A percentile compares a stretch with the other conserved stretches of the same genome.
Conservation (phyloP, 2,888 invertebrate species). For the Achlya flavicornis region DNA sequence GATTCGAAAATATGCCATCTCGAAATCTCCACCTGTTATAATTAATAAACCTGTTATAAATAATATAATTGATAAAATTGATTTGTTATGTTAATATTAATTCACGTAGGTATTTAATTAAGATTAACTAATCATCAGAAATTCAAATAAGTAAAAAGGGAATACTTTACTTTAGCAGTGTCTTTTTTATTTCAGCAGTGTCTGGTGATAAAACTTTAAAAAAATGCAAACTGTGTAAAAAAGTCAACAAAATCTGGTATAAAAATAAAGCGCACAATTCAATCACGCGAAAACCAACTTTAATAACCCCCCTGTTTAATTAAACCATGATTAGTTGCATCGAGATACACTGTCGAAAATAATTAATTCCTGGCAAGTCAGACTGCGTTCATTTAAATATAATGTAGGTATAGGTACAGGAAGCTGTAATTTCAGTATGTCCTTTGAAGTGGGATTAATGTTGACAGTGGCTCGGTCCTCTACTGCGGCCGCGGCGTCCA, state of each 20-base stretch:
- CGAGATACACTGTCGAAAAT: slow-evolving; percentile 34
- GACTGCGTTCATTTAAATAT: slow-evolving; percentile 53
- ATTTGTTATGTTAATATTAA: too few relatives aligned
- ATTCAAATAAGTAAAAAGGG: too few relatives aligned
- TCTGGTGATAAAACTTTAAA: not conserved
- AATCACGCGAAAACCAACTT: slow-evolving; percentile 17
- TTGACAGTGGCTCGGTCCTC: slow-evolving; percentile 51
- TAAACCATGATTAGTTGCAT: slow-evolving; percentile 33
- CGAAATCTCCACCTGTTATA: too few relatives aligned
- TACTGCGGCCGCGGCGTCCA: slow-evolving; percentile 51
- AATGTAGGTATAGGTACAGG: slow-evolving; percentile 40
- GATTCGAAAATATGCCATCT: too few relatives aligned
- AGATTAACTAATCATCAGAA: too few relatives aligned
- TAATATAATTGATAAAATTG: too few relatives aligned
- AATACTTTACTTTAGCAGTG: too few relatives aligned
- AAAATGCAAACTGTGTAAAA: not conserved
- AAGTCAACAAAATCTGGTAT: not conserved
- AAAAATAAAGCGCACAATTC: not conserved
- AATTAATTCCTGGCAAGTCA: slow-evolving; percentile 51
- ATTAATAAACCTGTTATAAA: too few relatives aligned
- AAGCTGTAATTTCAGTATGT: slow-evolving; percentile 65
- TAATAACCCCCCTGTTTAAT: slow-evolving; percentile 28
- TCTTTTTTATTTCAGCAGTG: too few relatives aligned
- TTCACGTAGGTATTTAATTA: too few relatives aligned
- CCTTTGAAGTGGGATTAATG: slow-evolving; percentile 81